Evolutionary conservation across 2,113 vertebrate species (phyloP).

Genomic region (Zingel zingel): DNA sequence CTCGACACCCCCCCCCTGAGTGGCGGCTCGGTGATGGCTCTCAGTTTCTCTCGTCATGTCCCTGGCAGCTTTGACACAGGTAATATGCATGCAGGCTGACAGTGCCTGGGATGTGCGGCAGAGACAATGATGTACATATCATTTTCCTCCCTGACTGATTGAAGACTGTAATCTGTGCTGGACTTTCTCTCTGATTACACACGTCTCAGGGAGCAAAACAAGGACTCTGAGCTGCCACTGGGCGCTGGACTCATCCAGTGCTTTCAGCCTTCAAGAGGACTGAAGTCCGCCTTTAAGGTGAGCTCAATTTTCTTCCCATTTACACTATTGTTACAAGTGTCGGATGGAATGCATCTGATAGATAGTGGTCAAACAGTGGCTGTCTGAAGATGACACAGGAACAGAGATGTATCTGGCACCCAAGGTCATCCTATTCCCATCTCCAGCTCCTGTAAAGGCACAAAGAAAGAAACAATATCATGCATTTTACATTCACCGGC

Average conservation of each 20-base stretch:
- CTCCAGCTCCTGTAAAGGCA: conserved; percentile 44
- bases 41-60: conserved; percentile 81
- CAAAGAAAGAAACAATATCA: conserved; percentile 60
- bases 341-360: conserved; percentile 78
- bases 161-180: conserved; percentile 89
- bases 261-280: conserved; percentile 86
- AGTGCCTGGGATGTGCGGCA: conserved; percentile 75
- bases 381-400: conserved; percentile 78
- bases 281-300: conserved; percentile 85
- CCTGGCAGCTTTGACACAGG: conserved; percentile 87
- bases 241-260: conserved; percentile 83
- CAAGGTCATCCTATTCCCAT: conserved; percentile 81
- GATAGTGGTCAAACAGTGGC: conserved; percentile 80
- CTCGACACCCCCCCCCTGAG: conserved; percentile 75
- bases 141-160: conserved; percentile 88
- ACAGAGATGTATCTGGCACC: conserved; percentile 73
- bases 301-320: conserved; percentile 87
- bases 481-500: conserved; percentile 53
- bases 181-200: conserved; percentile 87
- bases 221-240: conserved; percentile 81
- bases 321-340: conserved; percentile 84
- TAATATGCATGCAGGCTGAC: conserved; percentile 84
- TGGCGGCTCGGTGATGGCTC: conserved; percentile 82
- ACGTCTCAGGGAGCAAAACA: conserved; percentile 86
- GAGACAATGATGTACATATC: conserved; percentile 88